These are phyloP conservation scores for Lithophane socia DNA, from an alignment of 2,888 invertebrate species.

Conservation along the genomic window DNA sequence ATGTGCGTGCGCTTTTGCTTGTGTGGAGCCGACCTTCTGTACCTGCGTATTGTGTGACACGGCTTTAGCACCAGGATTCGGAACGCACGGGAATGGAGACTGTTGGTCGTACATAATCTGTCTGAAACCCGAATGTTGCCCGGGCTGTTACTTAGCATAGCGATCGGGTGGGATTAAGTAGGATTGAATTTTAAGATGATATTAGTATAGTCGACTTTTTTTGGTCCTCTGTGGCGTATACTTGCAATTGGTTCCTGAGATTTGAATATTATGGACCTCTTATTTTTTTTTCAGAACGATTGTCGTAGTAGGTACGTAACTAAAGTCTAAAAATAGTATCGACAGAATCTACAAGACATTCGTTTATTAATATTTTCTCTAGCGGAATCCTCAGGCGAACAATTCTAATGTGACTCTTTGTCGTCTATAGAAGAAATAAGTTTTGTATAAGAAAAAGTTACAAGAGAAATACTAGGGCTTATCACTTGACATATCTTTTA, in stretches of 20 bases:
- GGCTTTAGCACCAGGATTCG: slow-evolving; percentile 16
- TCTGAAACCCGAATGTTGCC: slow-evolving; percentile 17
- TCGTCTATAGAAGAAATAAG: neutral
- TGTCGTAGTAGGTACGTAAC: neutral
- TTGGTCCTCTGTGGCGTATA: neutral
- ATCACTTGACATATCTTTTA: slow-evolving; percentile 14
- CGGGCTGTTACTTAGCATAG: slow-evolving; percentile 21
- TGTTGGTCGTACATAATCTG: slow-evolving; percentile 43
- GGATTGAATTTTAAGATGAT: slow-evolving; percentile 25
- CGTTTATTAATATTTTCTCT: neutral
- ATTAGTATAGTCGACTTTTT: neutral
- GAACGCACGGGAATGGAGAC: neutral
- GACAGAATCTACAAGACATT: neutral
- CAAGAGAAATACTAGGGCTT: neutral
- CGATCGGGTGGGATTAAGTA: neutral
- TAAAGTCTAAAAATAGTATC: neutral
- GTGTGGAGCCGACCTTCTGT: neutral
- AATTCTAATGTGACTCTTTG: neutral
- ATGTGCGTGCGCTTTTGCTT: neutral
- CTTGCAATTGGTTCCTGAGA: neutral
- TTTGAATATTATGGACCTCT: neutral
- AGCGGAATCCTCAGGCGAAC: neutral
- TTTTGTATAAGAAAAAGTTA: slow-evolving; percentile 5
- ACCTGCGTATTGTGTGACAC: neutral
- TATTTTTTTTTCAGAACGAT: neutral